Conservation (phyloP, 2,113 vertebrate genomes). For the Plestiodon gilberti region DNA sequence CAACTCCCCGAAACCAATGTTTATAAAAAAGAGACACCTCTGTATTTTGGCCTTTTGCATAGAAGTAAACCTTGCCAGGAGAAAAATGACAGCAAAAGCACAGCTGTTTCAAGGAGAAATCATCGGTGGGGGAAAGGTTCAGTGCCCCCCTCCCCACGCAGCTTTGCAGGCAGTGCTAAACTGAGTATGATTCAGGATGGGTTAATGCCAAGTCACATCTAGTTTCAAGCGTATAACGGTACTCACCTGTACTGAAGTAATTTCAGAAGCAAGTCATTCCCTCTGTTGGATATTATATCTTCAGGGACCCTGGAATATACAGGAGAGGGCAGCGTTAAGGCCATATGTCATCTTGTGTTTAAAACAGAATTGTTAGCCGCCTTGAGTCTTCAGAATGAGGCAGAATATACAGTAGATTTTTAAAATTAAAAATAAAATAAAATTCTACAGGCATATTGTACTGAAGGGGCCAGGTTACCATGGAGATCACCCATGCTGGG, state of each 20-base stretch:
- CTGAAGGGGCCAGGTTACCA: neutral
- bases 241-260: slow-evolving; percentile 88
- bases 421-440: no score
- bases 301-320: slow-evolving; percentile 80
- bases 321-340: neutral
- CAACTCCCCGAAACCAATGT: neutral
- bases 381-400: no score
- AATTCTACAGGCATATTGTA: no score
- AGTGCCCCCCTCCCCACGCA: neutral
- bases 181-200: no score
- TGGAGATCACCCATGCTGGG: neutral
- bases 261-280: slow-evolving; percentile 86
- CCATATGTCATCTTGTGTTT: neutral
- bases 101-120: no score
- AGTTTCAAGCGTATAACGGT: no score
- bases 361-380: no score
- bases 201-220: neutral
- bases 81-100: neutral
- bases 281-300: slow-evolving; percentile 90
- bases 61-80: neutral
- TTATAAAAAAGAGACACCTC: no score
- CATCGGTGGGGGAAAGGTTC: neutral
- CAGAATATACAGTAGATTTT: no score
- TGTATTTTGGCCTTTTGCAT: neutral
- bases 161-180: neutral